These are phyloP conservation scores for Limnephilus marmoratus DNA, from an alignment of 2,888 invertebrate species.

Conservation along the genomic window DNA sequence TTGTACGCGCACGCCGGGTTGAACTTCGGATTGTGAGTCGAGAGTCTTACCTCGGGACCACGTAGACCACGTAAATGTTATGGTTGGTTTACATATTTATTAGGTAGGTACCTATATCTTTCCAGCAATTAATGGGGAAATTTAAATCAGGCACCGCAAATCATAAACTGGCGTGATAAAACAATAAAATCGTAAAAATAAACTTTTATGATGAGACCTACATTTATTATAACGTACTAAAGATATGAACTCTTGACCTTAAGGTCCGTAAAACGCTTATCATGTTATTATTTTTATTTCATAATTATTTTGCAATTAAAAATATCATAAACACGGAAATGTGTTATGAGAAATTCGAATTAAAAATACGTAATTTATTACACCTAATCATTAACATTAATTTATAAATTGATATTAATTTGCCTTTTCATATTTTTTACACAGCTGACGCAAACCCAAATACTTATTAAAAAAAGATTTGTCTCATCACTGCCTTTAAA, in stretches of 20 bases:
- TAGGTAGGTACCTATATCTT: background rate
- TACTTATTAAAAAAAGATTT: no score
- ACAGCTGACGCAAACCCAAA: no score
- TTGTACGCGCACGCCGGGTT: no score
- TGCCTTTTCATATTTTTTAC: no score
- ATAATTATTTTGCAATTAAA: conserved; percentile 10
- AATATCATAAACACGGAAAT: background rate
- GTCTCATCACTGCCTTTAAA: no score
- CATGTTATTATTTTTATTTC: background rate
- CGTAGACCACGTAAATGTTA: no score
- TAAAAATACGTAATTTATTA: background rate
- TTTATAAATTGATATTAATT: no score
- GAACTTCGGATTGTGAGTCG: no score
- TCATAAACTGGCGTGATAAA: background rate
- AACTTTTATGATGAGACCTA: background rate
- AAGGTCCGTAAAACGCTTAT: background rate
- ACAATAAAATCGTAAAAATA: background rate
- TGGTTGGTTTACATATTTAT: no score
- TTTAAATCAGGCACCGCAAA: background rate
- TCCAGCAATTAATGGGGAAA: background rate
- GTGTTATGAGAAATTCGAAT: background rate
- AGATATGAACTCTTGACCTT: background rate
- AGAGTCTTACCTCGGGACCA: no score
- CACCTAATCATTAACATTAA: background rate
- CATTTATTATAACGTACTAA: background rate